A percentile compares a stretch with the other conserved stretches of the same genome.
Conservation (phyloP, 2,888 invertebrate species). For the Pilophorus perplexus region DNA sequence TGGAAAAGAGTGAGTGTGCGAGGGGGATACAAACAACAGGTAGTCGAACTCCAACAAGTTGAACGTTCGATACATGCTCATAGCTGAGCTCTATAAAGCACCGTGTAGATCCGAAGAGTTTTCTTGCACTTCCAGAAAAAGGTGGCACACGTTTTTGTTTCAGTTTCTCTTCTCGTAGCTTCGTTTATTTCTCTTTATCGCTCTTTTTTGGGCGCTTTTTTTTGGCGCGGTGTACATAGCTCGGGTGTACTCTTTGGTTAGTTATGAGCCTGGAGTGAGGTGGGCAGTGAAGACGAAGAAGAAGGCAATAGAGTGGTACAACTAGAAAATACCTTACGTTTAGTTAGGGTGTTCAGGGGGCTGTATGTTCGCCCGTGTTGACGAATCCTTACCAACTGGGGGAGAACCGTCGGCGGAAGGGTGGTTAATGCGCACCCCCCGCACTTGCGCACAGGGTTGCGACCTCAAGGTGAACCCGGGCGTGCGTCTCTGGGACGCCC, state of each 20-base stretch:
- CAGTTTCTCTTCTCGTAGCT: no score
- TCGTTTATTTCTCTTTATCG: slow-evolving; percentile 1
- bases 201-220: no score
- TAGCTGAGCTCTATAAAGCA: slow-evolving; percentile 6
- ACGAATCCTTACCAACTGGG: slow-evolving; percentile 35
- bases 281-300: slow-evolving; percentile 37
- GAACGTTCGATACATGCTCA: slow-evolving; percentile 33
- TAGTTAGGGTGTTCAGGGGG: slow-evolving; percentile 18
- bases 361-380: slow-evolving; percentile 31
- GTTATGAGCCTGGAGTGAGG: slow-evolving; percentile 23
- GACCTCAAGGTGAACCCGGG: slow-evolving; percentile 22
- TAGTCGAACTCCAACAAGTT: slow-evolving; percentile 41
- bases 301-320: slow-evolving; percentile 29
- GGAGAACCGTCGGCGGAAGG: background rate
- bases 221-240: background rate
- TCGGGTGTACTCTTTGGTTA: background rate
- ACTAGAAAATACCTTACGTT: slow-evolving; percentile 39
- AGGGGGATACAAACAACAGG: slow-evolving; percentile 37
- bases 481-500: slow-evolving; percentile 2
- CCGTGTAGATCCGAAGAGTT: no score
- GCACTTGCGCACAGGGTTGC: slow-evolving; percentile 33
- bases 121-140: no score
- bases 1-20: slow-evolving; percentile 33
- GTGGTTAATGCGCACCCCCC: slow-evolving; percentile 18
- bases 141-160: no score